Evolutionary conservation across 1,140 invertebrate genomes (phyloP).

Genomic region (Leptinotarsa texana): DNA sequence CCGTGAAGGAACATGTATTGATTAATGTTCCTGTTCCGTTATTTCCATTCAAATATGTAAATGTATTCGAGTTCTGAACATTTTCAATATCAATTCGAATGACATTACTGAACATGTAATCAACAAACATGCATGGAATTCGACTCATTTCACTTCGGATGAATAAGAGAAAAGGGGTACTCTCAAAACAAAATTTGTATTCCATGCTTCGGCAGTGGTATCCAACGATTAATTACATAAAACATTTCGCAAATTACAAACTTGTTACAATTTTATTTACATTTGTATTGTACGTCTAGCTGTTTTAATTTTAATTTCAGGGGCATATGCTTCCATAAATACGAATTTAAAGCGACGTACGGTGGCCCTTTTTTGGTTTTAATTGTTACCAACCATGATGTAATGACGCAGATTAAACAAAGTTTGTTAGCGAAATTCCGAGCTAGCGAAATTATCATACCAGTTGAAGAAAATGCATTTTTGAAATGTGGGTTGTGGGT

Average conservation of each 20-base stretch:
- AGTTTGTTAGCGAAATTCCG: background rate
- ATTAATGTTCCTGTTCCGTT: no score
- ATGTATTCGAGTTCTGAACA: no score
- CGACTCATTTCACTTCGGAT: background rate
- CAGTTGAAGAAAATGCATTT: background rate
- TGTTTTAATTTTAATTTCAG: conserved; percentile 31
- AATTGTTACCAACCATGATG: conserved; percentile 30
- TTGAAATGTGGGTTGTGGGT: background rate
- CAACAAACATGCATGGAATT: no score
- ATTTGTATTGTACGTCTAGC: conserved; percentile 29
- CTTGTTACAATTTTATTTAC: conserved; percentile 39
- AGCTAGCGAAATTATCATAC: background rate
- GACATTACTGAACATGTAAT: no score
- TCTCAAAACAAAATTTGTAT: conserved; percentile 28
- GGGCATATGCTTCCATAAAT: conserved; percentile 32
- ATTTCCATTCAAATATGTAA: no score
- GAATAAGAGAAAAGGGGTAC: background rate
- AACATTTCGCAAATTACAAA: conserved; percentile 35
- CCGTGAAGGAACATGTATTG: no score
- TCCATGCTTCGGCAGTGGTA: conserved; percentile 13
- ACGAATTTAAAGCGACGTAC: conserved; percentile 32
- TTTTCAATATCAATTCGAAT: no score
- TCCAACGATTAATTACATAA: conserved; percentile 31
- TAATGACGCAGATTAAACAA: conserved; percentile 16
- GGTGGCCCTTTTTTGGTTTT: conserved; percentile 27